phyloP scores from a whole-genome alignment of 2,113 vertebrate species.

The Pollimyrus isidori region DNA sequence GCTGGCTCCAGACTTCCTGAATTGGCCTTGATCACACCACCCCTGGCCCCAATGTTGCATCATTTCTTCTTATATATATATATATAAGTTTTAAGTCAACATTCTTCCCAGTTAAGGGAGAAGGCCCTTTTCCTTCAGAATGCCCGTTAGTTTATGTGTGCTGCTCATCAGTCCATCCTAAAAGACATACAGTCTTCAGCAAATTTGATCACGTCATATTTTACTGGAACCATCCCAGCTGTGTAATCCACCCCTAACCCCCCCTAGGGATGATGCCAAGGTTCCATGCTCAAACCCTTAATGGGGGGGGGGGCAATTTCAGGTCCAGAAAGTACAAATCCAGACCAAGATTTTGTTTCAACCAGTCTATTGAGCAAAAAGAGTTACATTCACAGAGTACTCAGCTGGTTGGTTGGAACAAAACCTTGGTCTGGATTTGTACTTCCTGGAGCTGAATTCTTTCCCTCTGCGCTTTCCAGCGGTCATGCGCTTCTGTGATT shows the following conservation, averaged over 20 bases:
- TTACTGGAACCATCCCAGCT: background rate
- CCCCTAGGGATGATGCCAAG: background rate
- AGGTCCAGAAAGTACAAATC: background rate
- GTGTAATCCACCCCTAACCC: no score
- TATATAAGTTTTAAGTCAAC: no score
- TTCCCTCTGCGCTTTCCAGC: background rate
- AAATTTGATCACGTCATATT: background rate
- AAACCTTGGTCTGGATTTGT: background rate
- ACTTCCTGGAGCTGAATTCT: background rate
- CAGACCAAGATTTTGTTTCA: background rate
- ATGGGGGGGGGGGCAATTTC: background rate
- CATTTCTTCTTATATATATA: background rate
- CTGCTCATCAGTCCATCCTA: background rate
- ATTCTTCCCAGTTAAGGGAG: background rate
- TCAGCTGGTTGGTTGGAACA: background rate
- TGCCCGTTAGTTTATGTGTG: background rate
- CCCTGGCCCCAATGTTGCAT: background rate
- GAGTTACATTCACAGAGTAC: background rate
- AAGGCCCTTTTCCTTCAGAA: background rate
- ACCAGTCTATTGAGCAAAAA: background rate
- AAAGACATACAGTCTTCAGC: background rate
- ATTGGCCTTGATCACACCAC: background rate
- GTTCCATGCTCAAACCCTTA: background rate
- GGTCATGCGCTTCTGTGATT: background rate
- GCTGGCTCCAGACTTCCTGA: background rate